Percentiles rank a stretch among this genome's conserved stretches.
These are phyloP conservation scores for Baryphthengus martii DNA, from an alignment of 2,113 vertebrate species.

Conservation along the genomic window DNA sequence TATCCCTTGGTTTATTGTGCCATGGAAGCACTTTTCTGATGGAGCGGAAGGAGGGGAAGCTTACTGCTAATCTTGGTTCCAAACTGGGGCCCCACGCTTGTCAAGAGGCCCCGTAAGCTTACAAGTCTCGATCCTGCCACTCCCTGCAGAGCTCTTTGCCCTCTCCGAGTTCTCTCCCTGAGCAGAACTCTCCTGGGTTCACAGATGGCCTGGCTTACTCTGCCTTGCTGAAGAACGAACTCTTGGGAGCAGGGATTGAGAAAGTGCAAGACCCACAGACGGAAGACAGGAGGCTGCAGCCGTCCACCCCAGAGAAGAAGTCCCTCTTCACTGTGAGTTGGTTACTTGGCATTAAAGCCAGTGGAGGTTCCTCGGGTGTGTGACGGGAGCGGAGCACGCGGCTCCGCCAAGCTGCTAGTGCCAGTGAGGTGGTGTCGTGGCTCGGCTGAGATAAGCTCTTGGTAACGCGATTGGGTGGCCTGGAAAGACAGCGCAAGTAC, in stretches of 20 bases:
- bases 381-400: background rate
- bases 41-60: background rate
- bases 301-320: constrained; percentile 90
- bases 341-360: background rate
- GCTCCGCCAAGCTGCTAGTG: background rate
- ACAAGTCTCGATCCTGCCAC: background rate
- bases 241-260: constrained; percentile 94
- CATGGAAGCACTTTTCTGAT: background rate
- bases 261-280: constrained; percentile 98
- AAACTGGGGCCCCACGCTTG: background rate
- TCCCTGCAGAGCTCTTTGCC: background rate
- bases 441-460: background rate
- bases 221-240: constrained; percentile 94
- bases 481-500: background rate
- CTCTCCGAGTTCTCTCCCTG: background rate
- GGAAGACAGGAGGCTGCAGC: constrained; percentile 91
- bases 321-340: constrained; percentile 91
- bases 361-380: rapidly evolving
- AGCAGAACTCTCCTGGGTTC: background rate
- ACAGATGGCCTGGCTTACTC: constrained; percentile 94
- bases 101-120: background rate
- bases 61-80: background rate
- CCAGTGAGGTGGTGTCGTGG: background rate
- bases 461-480: background rate
- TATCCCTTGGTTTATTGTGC: background rate